These are phyloP conservation scores for Nemoura dubitans DNA, from an alignment of 2,888 invertebrate genomes.

Conservation along the genomic window DNA sequence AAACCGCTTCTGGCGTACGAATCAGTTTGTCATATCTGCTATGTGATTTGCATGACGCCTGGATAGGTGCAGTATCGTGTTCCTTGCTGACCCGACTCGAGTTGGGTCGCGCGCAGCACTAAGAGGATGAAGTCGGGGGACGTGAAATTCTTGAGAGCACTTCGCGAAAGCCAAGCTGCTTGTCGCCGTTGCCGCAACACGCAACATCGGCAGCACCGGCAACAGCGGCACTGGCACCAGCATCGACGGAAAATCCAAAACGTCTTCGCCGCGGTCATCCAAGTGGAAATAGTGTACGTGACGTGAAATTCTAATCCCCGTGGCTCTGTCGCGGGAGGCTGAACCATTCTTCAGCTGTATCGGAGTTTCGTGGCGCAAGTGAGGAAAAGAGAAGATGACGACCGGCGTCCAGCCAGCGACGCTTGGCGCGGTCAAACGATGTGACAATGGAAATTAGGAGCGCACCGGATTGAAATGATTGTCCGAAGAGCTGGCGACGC, in stretches of 20 bases:
- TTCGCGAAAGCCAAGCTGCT: not conserved
- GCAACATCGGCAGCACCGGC: not conserved
- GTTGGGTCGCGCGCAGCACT: not conserved
- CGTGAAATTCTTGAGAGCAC: not conserved
- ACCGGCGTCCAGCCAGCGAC: no score
- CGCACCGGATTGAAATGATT: not conserved
- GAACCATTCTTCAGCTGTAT: not conserved
- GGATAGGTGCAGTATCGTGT: not conserved
- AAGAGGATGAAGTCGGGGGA: not conserved
- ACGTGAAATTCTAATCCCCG: slow-evolving; percentile 28
- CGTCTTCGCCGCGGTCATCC: slow-evolving; percentile 41
- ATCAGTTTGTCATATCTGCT: not conserved
- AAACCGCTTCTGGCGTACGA: not conserved
- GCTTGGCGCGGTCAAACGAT: not conserved
- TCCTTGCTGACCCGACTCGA: not conserved
- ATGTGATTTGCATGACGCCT: not conserved
- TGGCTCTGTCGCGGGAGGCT: not conserved
- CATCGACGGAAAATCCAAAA: slow-evolving; percentile 35
- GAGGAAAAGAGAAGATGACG: not conserved
- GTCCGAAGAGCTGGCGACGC: not conserved
- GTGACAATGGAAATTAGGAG: not conserved
- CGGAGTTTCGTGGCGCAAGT: not conserved
- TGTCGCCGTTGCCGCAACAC: not conserved
- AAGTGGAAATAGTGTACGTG: slow-evolving; percentile 34
- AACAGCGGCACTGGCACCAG: not conserved